Conservation (phyloP, 2,797 vertebrate genomes). For the Ibycter americanus region DNA sequence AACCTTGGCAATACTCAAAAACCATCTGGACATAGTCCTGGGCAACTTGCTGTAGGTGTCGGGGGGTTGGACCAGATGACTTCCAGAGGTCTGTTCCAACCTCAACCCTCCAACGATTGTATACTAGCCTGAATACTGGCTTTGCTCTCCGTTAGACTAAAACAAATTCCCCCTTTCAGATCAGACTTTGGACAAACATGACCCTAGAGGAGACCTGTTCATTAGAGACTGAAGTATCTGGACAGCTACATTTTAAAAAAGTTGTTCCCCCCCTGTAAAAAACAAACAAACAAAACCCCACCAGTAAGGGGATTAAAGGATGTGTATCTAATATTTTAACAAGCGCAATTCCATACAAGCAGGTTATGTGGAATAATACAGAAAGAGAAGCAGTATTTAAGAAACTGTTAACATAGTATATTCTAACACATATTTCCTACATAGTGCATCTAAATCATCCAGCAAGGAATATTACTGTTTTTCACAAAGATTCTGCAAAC, state of each 20-base stretch:
- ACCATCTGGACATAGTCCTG: too few relatives aligned
- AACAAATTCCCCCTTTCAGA: not conserved
- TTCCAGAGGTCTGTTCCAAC: not conserved
- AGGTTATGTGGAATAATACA: not conserved
- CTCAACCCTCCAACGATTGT: not conserved
- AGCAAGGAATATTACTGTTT: conserved; percentile 60
- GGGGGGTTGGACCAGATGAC: not conserved
- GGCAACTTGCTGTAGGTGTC: not conserved
- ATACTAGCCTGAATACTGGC: not conserved
- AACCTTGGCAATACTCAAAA: too few relatives aligned
- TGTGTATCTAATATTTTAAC: conserved; percentile 1
- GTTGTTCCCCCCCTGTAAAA: not conserved
- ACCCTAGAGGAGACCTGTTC: not conserved
- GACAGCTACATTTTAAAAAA: not conserved
- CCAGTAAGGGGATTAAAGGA: not conserved
- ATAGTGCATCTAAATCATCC: conserved; percentile 16
- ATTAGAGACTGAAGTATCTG: not conserved
- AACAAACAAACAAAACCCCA: not conserved
- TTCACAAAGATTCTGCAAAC: conserved; percentile 59
- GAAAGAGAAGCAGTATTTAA: conserved; percentile 4
- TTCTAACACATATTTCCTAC: conserved; percentile 21
- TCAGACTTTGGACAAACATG: not conserved
- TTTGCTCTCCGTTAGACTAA: not conserved
- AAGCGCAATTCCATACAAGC: conserved; percentile 5
- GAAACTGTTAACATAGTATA: conserved; percentile 29